These are phyloP conservation scores for Drosophila colorata DNA, from an alignment of 2,888 invertebrate species.

Conservation along the genomic window DNA sequence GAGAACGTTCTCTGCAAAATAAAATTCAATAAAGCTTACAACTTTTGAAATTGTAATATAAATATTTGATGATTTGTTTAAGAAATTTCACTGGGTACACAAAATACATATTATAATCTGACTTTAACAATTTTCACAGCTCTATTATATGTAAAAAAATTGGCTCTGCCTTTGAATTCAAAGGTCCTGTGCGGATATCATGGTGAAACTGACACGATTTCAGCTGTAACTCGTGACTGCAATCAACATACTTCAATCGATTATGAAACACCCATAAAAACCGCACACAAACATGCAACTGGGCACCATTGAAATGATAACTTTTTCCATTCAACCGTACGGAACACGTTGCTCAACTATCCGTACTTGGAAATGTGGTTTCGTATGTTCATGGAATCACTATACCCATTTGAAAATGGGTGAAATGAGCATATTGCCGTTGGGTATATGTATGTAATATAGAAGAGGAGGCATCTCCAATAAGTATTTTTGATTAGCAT, in stretches of 20 bases:
- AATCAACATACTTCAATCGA: constrained; percentile 57
- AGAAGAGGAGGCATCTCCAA: too few relatives aligned
- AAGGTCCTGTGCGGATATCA: constrained; percentile 2
- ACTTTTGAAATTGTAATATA: neutral
- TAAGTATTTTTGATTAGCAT: too few relatives aligned
- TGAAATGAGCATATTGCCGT: neutral
- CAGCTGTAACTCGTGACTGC: constrained; percentile 20
- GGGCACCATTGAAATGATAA: neutral
- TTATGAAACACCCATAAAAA: constrained; percentile 44
- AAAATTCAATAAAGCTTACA: neutral
- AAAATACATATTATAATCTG: neutral
- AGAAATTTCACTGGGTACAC: too few relatives aligned
- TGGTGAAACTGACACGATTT: constrained; percentile 14
- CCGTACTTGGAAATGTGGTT: constrained; percentile 41
- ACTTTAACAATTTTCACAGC: neutral
- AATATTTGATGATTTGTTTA: too few relatives aligned
- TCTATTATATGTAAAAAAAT: neutral
- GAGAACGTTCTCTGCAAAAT: too few relatives aligned
- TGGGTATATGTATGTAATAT: neutral
- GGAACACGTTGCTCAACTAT: constrained; percentile 52
- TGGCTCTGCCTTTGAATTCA: constrained; percentile 3
- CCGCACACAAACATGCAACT: constrained; percentile 15
- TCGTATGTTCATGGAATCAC: constrained; percentile 17
- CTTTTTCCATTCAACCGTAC: constrained; percentile 28
- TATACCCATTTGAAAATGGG: neutral